phyloP scores from a whole-genome alignment of 2,888 invertebrate species.

The Callimorpha dominula region DNA sequence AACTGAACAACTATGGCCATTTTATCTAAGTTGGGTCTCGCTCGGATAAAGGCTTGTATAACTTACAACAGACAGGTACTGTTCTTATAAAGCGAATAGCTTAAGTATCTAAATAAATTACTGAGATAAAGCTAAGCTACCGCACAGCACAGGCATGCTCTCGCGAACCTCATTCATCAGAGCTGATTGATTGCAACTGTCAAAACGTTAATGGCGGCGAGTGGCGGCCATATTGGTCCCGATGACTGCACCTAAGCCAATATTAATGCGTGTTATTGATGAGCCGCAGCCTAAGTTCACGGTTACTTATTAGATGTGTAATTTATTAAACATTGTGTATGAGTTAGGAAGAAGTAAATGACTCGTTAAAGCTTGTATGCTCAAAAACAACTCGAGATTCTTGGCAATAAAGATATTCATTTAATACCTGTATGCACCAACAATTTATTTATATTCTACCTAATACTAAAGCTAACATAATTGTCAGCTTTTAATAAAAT shows the following conservation, averaged over 20 bases:
- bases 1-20: not conserved
- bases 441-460: not conserved
- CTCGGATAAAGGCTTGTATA: conserved; percentile 18
- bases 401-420: not conserved
- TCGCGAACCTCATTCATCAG: conserved; percentile 83
- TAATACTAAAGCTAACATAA: not conserved
- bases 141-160: conserved; percentile 58
- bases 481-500: not conserved
- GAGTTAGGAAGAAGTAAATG: conserved; percentile 66
- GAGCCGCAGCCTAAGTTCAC: conserved; percentile 76
- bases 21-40: not conserved
- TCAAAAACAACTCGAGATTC: conserved; percentile 23
- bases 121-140: conserved; percentile 60
- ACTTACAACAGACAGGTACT: conserved; percentile 22
- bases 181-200: conserved; percentile 86
- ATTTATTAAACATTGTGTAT: conserved; percentile 75
- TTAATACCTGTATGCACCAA: not conserved
- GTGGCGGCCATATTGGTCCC: conserved; percentile 76
- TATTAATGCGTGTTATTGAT: conserved; percentile 83
- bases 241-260: conserved; percentile 80
- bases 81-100: conserved; percentile 39
- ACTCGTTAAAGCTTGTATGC: conserved; percentile 62
- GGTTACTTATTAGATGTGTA: conserved; percentile 78
- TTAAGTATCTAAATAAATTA: conserved; percentile 39
- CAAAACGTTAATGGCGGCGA: conserved; percentile 83